Evolutionary conservation across 1,140 invertebrate species (phyloP), one percentile per base, ranked within the genome.

Genomic region (Leptinotarsa defecta): DNA sequence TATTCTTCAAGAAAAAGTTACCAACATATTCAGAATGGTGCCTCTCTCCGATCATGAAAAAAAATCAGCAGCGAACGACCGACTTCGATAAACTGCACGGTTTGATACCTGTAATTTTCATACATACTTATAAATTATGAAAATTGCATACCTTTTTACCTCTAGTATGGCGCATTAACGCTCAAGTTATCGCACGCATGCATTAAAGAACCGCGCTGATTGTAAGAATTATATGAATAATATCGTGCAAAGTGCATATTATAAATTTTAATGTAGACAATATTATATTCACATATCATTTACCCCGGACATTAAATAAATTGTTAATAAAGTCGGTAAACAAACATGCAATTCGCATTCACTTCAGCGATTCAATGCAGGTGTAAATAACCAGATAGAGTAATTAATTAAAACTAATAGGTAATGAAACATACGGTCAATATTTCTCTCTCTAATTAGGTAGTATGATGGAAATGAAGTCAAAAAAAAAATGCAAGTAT

Each of bases 211-310:
- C 17, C 17, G 24, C 65, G 24, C n/a, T 68, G 65, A 68, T 68
- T 68, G 43, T 34, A 43, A 24, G 43, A 68, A 68, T 68, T 68
- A 68, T 68, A 43, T 68, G 65, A 68, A 68, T 68, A 68, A 68
- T 68, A 34, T 43, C 65, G 65, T 68, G 65, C 65, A 68, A 68
- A 68, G 24, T 34, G 65, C 43, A 68, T 43, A 68, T 68, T 34
- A 68, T 68, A n/a, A 68, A 24, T 24, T 68, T 17, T 43, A 68
- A 43, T 43, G 24, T 68, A 68, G 24, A 34, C 22, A 57, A 57
- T 15, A 57, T 57, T 57, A 57, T 57, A 57, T 57, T 57, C 52
- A 57, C 52, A 57, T 57, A 57, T 57, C 52, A 57, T 57, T 57
- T 57, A 57, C 52, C 52, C 52, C 52, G 6, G 6, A 27, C 17